These are phyloP conservation scores for Smittia aterrima DNA, from an alignment of 2,888 invertebrate species.

Conservation along the genomic window DNA sequence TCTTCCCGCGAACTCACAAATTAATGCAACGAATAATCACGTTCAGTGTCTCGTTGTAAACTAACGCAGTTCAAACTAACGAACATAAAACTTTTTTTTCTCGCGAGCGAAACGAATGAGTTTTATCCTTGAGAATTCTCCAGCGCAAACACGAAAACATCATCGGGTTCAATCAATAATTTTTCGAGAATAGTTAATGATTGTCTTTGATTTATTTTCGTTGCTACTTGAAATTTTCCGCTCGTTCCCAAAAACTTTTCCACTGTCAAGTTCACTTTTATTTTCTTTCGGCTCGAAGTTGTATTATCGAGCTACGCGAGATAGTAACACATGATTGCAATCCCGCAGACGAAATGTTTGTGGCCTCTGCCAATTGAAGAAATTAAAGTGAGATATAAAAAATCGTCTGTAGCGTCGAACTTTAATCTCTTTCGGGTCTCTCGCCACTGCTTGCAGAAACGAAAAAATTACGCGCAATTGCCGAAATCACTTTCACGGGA, in stretches of 20 bases:
- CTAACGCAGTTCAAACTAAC: too few species aligned
- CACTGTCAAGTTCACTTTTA: neutral
- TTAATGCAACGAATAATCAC: neutral
- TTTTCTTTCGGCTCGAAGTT: neutral
- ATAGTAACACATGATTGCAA: too few species aligned
- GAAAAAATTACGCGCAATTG: neutral
- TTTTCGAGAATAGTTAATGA: too few species aligned
- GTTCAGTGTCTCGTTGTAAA: neutral
- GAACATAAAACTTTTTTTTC: neutral
- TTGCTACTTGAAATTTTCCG: too few species aligned
- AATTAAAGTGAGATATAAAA: neutral
- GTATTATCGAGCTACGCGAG: too few species aligned
- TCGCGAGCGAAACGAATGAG: conserved; percentile 13
- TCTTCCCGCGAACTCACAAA: neutral
- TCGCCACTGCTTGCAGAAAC: neutral
- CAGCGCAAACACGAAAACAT: neutral
- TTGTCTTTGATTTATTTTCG: too few species aligned
- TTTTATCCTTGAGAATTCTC: conserved; percentile 34
- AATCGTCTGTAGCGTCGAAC: neutral
- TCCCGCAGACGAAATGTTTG: too few species aligned
- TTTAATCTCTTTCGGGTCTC: neutral
- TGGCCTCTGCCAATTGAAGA: neutral
- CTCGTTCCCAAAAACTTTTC: neutral
- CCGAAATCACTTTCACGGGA: neutral
- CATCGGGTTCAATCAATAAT: neutral